Percentiles rank a stretch among this genome's conserved stretches.
Evolutionary conservation across 2,113 vertebrate species (phyloP).

Genomic region (Carassius carassius): DNA sequence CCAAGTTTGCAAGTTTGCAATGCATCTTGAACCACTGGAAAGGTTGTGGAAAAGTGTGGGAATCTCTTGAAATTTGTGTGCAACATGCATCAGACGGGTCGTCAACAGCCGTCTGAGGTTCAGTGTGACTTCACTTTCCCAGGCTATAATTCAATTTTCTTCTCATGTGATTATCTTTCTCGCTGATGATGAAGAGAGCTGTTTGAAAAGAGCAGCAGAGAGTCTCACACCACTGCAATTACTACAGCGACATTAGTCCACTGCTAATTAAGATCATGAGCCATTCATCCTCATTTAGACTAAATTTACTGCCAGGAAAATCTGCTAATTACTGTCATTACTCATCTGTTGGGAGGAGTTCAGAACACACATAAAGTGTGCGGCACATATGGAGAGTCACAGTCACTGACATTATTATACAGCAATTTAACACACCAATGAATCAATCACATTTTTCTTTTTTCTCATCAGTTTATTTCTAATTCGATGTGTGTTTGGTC

Average conservation of each 20-base stretch:
- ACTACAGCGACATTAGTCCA: background rate
- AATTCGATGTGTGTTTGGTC: too few species aligned
- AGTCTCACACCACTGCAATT: background rate
- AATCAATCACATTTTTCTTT: conserved; percentile 1
- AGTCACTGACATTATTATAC: background rate
- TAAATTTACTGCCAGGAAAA: conserved; percentile 26
- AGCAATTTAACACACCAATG: background rate
- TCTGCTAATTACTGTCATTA: conserved; percentile 24
- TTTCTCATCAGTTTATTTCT: background rate
- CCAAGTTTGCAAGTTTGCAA: background rate
- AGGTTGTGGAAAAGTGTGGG: background rate
- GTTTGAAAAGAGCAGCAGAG: background rate
- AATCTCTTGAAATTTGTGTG: background rate
- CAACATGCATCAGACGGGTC: background rate
- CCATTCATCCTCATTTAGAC: conserved; percentile 31
- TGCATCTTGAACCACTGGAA: background rate
- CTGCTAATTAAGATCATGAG: conserved; percentile 28
- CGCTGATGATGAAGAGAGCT: conserved; percentile 6
- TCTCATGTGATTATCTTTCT: background rate
- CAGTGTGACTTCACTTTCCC: background rate
- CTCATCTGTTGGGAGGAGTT: background rate
- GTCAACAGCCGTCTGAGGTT: background rate
- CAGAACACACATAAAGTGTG: background rate
- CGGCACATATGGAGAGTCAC: background rate
- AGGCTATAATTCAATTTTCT: background rate